A percentile compares a stretch with the other conserved stretches of the same genome.
Conservation (phyloP, 2,797 vertebrate species). For the Muscicapa comitata region DNA sequence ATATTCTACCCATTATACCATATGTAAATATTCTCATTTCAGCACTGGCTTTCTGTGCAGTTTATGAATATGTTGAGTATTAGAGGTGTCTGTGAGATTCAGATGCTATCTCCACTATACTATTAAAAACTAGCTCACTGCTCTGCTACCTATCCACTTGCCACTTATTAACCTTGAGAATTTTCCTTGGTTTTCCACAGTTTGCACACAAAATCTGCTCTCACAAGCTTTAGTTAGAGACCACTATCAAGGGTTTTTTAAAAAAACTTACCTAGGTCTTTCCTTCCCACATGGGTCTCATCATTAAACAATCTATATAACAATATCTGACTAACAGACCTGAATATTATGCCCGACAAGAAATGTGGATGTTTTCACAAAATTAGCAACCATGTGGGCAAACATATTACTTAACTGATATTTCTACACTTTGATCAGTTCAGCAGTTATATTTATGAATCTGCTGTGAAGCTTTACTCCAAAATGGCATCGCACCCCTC, state of each 20-base stretch:
- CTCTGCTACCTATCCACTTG: not conserved
- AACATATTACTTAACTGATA: not conserved
- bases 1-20: not conserved
- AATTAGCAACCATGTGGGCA: not conserved
- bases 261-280: not conserved
- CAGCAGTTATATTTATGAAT: not conserved
- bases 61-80: not conserved
- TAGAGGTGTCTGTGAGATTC: not conserved
- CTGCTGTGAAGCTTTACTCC: not conserved
- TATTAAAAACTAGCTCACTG: not conserved
- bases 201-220: not conserved
- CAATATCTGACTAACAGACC: not conserved
- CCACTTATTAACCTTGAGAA: not conserved
- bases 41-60: not conserved
- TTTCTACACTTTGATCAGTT: not conserved
- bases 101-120: not conserved
- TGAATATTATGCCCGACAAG: not conserved
- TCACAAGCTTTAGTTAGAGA: not conserved
- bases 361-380: not conserved
- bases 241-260: fast-evolving
- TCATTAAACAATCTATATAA: not conserved
- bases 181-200: not conserved
- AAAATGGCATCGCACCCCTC: not conserved
- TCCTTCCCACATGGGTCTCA: not conserved
- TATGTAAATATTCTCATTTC: not conserved